Evolutionary conservation across 2,888 invertebrate genomes (phyloP).

Genomic region (Shargacucullia verbasci): DNA sequence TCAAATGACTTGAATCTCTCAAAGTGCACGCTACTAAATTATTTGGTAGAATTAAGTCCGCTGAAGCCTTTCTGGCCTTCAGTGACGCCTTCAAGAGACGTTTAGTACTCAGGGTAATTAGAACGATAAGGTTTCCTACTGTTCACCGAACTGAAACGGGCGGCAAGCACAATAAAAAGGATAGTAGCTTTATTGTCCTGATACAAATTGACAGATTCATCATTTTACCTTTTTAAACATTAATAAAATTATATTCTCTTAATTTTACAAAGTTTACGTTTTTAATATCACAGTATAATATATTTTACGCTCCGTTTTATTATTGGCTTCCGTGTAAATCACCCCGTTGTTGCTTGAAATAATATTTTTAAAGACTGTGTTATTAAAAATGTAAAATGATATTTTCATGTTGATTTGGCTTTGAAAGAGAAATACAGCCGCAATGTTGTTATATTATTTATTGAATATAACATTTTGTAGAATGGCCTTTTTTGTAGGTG

Average conservation of each 20-base stretch:
- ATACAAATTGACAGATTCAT: slow-evolving; percentile 3
- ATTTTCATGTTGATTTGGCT: slow-evolving; percentile 14
- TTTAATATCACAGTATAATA: not conserved
- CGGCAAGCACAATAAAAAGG: slow-evolving; percentile 17
- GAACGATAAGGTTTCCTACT: slow-evolving; percentile 45
- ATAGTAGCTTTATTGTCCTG: slow-evolving; percentile 13
- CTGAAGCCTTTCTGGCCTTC: slow-evolving; percentile 67
- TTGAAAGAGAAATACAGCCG: slow-evolving; percentile 11
- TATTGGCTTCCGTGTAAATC: slow-evolving; percentile 7
- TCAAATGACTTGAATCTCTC: slow-evolving; percentile 73
- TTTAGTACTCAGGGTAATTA: slow-evolving; percentile 62
- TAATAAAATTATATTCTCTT: too few species aligned
- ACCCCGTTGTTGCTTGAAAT: not conserved
- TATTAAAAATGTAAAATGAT: slow-evolving; percentile 19
- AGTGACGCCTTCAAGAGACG: slow-evolving; percentile 64
- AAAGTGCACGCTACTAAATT: slow-evolving; percentile 76
- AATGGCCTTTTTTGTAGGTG: too few species aligned
- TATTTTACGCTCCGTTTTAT: slow-evolving; percentile 4
- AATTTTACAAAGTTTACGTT: not conserved
- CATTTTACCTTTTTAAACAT: too few species aligned
- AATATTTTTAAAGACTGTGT: slow-evolving; percentile 8
- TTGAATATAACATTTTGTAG: too few species aligned
- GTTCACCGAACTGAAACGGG: slow-evolving; percentile 31
- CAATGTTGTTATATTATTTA: too few species aligned
- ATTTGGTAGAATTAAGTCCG: slow-evolving; percentile 74